phyloP scores from a whole-genome alignment of 2,888 invertebrate genomes.

The Liodrosophila aerea region DNA sequence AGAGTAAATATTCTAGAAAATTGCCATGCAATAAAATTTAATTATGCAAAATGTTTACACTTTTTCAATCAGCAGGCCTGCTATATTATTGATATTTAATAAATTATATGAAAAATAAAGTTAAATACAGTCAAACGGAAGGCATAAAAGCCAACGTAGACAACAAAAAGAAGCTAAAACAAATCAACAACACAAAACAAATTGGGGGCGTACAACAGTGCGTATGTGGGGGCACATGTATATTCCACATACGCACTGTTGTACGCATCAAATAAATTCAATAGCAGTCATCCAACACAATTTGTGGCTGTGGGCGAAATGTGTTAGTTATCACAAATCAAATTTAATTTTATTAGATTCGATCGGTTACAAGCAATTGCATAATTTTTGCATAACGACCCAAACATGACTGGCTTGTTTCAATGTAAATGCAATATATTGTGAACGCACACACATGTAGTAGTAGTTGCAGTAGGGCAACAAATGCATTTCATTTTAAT shows the following conservation, averaged over 20 bases:
- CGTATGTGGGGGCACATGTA: not conserved
- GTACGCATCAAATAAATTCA: conserved; percentile 14
- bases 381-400: conserved; percentile 30
- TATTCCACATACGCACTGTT: conserved; percentile 27
- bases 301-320: conserved; percentile 7
- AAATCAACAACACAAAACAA: not conserved
- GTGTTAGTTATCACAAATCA: conserved; percentile 19
- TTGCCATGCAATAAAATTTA: conserved; percentile 8
- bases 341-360: conserved; percentile 24
- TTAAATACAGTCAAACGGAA: too few species aligned
- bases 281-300: conserved; percentile 21
- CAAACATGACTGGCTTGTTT: conserved; percentile 30
- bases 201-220: not conserved
- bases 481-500: conserved; percentile 65
- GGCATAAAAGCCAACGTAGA: too few species aligned
- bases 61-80: too few species aligned
- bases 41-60: too few species aligned
- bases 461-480: conserved; percentile 34
- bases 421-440: conserved; percentile 16
- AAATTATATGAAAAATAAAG: too few species aligned
- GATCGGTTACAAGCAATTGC: conserved; percentile 21
- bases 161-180: too few species aligned
- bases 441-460: not conserved
- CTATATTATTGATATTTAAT: too few species aligned
- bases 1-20: conserved; percentile 13